phyloP scores from a whole-genome alignment of 2,888 invertebrate species.

The Lepetodrilus schrolli region DNA sequence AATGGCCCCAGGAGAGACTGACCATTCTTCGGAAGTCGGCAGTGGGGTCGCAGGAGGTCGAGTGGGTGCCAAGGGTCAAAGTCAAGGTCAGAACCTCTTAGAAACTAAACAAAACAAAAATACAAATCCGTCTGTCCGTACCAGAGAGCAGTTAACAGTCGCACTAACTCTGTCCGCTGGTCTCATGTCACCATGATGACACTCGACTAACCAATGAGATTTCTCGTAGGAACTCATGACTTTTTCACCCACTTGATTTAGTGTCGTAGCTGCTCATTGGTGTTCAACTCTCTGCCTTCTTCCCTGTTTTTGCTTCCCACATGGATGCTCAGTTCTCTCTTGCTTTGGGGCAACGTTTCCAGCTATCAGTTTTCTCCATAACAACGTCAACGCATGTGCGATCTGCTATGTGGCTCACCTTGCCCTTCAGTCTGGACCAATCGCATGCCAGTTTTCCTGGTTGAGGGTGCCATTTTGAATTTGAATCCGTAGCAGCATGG shows the following conservation, averaged over 20 bases:
- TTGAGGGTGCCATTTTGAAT: constrained; percentile 22
- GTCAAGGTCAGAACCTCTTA: constrained; percentile 47
- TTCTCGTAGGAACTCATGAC: constrained; percentile 23
- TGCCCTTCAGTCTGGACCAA: constrained; percentile 9
- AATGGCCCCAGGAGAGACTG: constrained; percentile 41
- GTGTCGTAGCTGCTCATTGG: constrained; percentile 19
- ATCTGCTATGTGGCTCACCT: not conserved
- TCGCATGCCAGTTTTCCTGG: constrained; percentile 21
- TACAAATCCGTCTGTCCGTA: not conserved
- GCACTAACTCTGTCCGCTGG: constrained; percentile 13
- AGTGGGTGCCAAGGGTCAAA: constrained; percentile 40
- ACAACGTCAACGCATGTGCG: not conserved
- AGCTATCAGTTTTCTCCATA: constrained; percentile 13
- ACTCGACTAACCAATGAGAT: constrained; percentile 25
- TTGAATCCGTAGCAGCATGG: not conserved
- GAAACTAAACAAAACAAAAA: no score
- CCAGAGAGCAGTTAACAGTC: constrained; percentile 20
- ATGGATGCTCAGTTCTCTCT: constrained; percentile 25
- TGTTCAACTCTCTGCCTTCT: constrained; percentile 28
- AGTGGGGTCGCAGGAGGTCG: constrained; percentile 45
- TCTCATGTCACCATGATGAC: constrained; percentile 1
- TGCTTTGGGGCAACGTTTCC: constrained; percentile 30
- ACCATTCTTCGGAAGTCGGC: constrained; percentile 40
- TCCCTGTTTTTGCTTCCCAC: constrained; percentile 38
- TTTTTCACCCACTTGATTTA: constrained; percentile 10